Base-by-base conservation (phyloP, 2,113 vertebrate genomes). In the Psophia crepitans region DNA sequence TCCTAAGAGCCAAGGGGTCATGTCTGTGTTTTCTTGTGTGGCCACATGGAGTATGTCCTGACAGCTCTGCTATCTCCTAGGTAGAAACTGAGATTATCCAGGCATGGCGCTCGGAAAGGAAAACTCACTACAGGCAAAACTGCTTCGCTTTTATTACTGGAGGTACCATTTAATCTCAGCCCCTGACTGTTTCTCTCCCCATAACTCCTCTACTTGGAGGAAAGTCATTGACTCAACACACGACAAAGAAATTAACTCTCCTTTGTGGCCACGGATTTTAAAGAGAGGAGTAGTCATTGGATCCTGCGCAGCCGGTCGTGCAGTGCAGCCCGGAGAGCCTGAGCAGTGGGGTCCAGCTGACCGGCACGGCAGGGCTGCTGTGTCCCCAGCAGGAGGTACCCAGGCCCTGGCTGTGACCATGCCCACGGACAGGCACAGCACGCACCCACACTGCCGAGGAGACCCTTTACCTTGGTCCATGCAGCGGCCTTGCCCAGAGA, bases 61-160 rank as follows among this genome's bases (percentile, higher is more conserved):
- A 90, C 93, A 93, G 86, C 77, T 96, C 90, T 87, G 83, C 86
- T 96, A 97, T 96, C 96, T 96, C 85, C 82, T 94, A 95, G 92
- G 87, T 91, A 95, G 78, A 74, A 90, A 74, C 37, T 88, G 95
- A 97, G 84, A 96, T 96, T 95, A 81, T 96, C 91, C 96, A 97
- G 95, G 84, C 90, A 70, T 18, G 26, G 74, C 44, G 89, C 53
- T 96, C 43, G 1, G 69, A 92, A 91, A 91, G 48, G 51, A 82
- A 87, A 95, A 82, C 81, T 92, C 86, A 87, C 69, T 87, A 28
- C 65, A 95, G 57, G 92, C 84, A 93, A 84, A 93, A 89, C 53
- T 92, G 86, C 80, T 91, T 82, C 0, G 0, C 48, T 82, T 91
- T 92, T 65, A 73, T 83, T 87, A 33, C 48, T 93, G 76, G 78